phyloP scores from a whole-genome alignment of 2,113 vertebrate genomes.

The Orcinus orca region DNA sequence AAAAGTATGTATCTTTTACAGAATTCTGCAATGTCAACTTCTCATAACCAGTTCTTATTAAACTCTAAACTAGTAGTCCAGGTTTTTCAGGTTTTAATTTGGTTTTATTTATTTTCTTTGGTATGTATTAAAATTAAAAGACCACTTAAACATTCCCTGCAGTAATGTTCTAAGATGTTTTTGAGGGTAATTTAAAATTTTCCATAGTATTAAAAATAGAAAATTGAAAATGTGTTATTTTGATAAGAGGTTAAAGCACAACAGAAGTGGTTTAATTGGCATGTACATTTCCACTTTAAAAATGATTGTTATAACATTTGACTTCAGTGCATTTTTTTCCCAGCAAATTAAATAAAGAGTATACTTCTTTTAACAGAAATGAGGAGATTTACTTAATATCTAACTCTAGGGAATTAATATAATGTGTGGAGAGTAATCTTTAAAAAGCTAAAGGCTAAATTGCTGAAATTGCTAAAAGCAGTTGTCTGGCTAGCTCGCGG shows the following conservation, averaged over 20 bases:
- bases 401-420: not conserved
- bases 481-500: not conserved
- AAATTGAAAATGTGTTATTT: not conserved
- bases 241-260: not conserved
- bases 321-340: not conserved
- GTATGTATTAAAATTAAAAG: not conserved
- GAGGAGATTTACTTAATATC: not conserved
- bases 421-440: not conserved
- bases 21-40: not conserved
- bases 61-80: not conserved
- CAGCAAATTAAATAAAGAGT: not conserved
- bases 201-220: not conserved
- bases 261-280: not conserved
- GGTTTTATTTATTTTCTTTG: not conserved
- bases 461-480: not conserved
- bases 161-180: not conserved
- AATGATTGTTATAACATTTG: not conserved
- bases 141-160: not conserved
- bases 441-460: not conserved
- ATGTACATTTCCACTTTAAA: not conserved
- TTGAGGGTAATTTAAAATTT: not conserved
- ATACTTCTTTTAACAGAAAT: not conserved
- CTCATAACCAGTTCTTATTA: not conserved
- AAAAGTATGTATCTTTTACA: not conserved
- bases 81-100: not conserved